These are phyloP conservation scores for Symphodus melops DNA, from an alignment of 2,113 vertebrate genomes.

Conservation along the genomic window DNA sequence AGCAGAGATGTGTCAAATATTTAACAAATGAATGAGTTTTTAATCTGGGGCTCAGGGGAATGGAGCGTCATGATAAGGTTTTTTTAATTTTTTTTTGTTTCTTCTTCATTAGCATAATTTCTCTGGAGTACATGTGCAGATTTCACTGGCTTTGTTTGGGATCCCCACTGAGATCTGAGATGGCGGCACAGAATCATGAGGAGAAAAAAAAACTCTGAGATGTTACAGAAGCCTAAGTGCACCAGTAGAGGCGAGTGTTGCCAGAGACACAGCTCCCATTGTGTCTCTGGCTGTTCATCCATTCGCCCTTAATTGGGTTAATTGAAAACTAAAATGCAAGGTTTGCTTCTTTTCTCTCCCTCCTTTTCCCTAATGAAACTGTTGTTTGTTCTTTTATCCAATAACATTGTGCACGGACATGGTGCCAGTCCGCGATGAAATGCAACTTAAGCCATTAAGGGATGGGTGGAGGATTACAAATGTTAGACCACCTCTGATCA, in stretches of 20 bases:
- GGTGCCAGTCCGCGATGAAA: slow-evolving; percentile 61
- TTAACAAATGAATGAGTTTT: slow-evolving; percentile 86
- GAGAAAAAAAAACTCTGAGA: slow-evolving; percentile 70
- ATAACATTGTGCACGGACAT: slow-evolving; percentile 55
- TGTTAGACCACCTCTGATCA: slow-evolving; percentile 75
- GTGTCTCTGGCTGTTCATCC: slow-evolving; percentile 72
- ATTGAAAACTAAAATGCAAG: slow-evolving; percentile 81
- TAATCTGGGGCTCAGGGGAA: slow-evolving; percentile 84
- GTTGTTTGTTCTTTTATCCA: slow-evolving; percentile 75
- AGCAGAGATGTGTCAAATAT: slow-evolving; percentile 85
- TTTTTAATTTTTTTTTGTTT: slow-evolving; percentile 74
- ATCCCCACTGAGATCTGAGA: slow-evolving; percentile 83
- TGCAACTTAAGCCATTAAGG: slow-evolving; percentile 74
- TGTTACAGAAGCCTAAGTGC: slow-evolving; percentile 64
- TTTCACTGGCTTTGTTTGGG: slow-evolving; percentile 80
- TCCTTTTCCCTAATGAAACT: slow-evolving; percentile 71
- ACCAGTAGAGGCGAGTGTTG: slow-evolving; percentile 65
- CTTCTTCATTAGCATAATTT: slow-evolving; percentile 82
- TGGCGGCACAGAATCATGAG: slow-evolving; percentile 72
- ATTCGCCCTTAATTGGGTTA: slow-evolving; percentile 79
- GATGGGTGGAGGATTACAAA: slow-evolving; percentile 72
- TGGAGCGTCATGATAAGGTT: slow-evolving; percentile 80
- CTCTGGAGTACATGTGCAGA: slow-evolving; percentile 82
- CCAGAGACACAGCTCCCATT: slow-evolving; percentile 71
- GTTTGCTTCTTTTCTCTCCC: slow-evolving; percentile 43